phyloP scores from a whole-genome alignment of 2,888 invertebrate species.

The Portevinia maculata region DNA sequence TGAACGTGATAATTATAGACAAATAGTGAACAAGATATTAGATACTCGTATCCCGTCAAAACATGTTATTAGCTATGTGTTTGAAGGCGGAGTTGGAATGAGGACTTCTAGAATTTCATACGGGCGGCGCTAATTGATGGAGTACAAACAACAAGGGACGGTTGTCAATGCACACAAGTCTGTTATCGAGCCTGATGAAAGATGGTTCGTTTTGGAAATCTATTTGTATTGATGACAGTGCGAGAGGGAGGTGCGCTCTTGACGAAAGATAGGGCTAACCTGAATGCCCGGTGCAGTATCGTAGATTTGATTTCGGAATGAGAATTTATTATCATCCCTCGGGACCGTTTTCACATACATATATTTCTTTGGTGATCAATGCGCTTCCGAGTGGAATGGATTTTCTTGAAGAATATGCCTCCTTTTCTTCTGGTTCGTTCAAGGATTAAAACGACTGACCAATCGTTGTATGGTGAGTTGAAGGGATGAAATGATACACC shows the following conservation, averaged over 20 bases:
- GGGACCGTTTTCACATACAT: constrained; percentile 34
- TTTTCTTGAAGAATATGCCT: constrained; percentile 15
- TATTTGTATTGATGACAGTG: constrained; percentile 6
- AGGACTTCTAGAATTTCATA: constrained; percentile 43
- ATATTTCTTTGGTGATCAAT: constrained; percentile 46
- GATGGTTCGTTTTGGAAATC: constrained; percentile 1
- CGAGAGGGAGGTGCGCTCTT: neutral
- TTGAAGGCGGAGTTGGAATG: constrained; percentile 8
- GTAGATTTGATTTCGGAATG: constrained; percentile 2
- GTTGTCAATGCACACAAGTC: constrained; percentile 11
- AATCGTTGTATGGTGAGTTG: constrained; percentile 11
- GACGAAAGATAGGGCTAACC: constrained; percentile 6
- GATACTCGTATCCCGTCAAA: constrained; percentile 39
- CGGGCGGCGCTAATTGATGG: constrained; percentile 47
- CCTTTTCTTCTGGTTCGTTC: constrained; percentile 7
- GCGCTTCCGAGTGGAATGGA: constrained; percentile 46
- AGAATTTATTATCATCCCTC: constrained; percentile 26
- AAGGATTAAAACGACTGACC: constrained; percentile 54
- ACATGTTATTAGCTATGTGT: constrained; percentile 49
- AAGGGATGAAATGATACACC: constrained; percentile 23
- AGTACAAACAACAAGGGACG: constrained; percentile 13
- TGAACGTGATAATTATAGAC: constrained; percentile 50
- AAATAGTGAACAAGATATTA: constrained; percentile 36
- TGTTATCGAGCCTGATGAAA: neutral
- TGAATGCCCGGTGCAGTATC: neutral